Evolutionary conservation across 23 tunicate genomes (phyloP).

Genomic region (Aplidium turbinatum): DNA sequence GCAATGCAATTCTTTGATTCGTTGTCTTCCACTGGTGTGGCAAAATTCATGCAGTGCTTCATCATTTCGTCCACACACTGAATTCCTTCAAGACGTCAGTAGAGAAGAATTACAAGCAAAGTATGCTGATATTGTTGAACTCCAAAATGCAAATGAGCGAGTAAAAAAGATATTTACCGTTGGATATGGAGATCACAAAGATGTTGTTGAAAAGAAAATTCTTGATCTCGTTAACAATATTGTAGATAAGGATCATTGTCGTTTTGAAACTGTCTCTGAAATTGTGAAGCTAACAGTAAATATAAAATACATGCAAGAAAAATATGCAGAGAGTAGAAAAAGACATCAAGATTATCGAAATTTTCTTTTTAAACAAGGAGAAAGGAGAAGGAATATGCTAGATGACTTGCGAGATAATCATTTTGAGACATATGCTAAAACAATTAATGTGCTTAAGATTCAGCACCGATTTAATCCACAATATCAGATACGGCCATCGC

Average conservation of each 20-base stretch:
- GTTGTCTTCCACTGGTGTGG: too few species aligned
- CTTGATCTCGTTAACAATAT: constrained; percentile 3
- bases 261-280: not conserved
- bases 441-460: constrained; percentile 4
- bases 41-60: too few species aligned
- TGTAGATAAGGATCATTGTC: not conserved
- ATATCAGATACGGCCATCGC: constrained; percentile 3
- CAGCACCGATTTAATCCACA: constrained; percentile 28
- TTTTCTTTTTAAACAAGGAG: not conserved
- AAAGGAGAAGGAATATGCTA: constrained; percentile 3
- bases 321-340: not conserved
- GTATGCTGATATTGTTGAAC: not conserved
- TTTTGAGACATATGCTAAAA: constrained; percentile 31
- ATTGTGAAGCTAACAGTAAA: constrained; percentile 1
- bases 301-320: constrained; percentile 13
- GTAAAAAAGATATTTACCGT: constrained; percentile 19
- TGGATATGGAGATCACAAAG: constrained; percentile 14
- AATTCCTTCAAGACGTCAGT: too few species aligned
- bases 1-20: too few species aligned
- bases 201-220: not conserved
- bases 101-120: too few species aligned
- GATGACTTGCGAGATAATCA: constrained; percentile 21
- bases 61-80: too few species aligned
- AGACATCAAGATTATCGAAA: not conserved
- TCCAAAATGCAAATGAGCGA: constrained; percentile 22